Percentiles rank a stretch among this genome's conserved stretches.
These are phyloP conservation scores for Drosophila bifasciata DNA, from an alignment of 1,140 invertebrate genomes.

Conservation along the genomic window DNA sequence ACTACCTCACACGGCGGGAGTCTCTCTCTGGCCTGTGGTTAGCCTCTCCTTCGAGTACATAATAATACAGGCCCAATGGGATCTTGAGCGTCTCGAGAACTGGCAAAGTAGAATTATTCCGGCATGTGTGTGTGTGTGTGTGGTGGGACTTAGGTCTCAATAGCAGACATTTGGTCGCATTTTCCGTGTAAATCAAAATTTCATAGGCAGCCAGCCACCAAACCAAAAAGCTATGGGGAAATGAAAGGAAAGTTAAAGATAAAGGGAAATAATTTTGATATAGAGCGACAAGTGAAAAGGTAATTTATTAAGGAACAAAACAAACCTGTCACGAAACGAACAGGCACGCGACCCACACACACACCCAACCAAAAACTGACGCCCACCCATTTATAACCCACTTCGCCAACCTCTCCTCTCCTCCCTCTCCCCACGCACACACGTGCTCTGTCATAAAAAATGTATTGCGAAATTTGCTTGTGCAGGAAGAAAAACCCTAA, in stretches of 20 bases:
- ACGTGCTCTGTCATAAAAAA: constrained; percentile 64
- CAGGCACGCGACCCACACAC: constrained; percentile 52
- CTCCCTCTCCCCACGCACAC: neutral
- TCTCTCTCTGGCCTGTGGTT: constrained; percentile 8
- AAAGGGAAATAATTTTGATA: constrained; percentile 47
- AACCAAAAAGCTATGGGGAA: constrained; percentile 9
- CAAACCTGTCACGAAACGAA: constrained; percentile 28
- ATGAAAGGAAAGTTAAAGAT: constrained; percentile 40
- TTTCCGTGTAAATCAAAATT: constrained; percentile 39
- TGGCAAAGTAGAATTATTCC: constrained; percentile 2
- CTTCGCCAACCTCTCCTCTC: neutral
- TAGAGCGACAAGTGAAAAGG: constrained; percentile 69
- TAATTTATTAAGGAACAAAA: constrained; percentile 65
- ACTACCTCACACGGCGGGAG: constrained; percentile 9
- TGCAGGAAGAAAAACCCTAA: constrained; percentile 43
- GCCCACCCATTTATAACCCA: constrained; percentile 13
- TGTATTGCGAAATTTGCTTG: constrained; percentile 66
- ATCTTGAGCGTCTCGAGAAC: constrained; percentile 17
- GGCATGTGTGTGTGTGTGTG: neutral
- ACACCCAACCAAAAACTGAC: constrained; percentile 1
- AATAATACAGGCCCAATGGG: constrained; percentile 20
- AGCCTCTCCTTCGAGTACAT: neutral
- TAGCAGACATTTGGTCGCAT: constrained; percentile 34
- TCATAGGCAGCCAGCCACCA: constrained; percentile 9
- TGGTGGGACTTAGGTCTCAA: no score